Evolutionary conservation across 2,797 vertebrate species (phyloP).

Genomic region (Eulemur rubriventer): DNA sequence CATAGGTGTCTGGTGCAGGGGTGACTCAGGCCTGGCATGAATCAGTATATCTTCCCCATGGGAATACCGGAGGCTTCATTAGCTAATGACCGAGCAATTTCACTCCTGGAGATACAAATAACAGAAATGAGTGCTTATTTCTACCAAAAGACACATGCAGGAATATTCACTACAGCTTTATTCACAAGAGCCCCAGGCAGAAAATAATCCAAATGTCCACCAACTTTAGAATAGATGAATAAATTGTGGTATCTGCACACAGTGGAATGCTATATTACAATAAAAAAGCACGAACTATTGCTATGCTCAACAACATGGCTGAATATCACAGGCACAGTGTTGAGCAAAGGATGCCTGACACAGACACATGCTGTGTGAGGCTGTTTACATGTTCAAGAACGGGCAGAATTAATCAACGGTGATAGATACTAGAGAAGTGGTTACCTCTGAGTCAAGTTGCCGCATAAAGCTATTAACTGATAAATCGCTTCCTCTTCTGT

Average conservation of each 20-base stretch:
- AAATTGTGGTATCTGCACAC: neutral
- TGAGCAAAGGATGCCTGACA: neutral
- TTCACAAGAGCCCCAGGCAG: neutral
- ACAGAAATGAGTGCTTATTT: neutral
- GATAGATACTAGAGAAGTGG: neutral
- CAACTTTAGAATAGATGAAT: neutral
- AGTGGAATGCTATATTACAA: neutral
- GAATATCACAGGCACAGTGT: neutral
- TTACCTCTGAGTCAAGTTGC: neutral
- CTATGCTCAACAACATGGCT: neutral
- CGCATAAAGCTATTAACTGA: neutral
- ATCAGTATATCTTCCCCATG: neutral
- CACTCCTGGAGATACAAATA: neutral
- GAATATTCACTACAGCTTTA: neutral
- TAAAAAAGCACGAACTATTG: neutral
- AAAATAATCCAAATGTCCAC: neutral
- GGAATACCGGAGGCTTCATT: neutral
- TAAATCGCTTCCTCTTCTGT: neutral
- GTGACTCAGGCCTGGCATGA: neutral
- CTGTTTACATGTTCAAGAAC: neutral
- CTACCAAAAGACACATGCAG: neutral
- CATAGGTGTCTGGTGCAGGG: neutral
- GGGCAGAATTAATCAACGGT: neutral
- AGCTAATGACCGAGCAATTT: neutral
- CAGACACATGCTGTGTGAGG: accelerated